Conservation (phyloP, 1,140 invertebrate species). For the Neodiprion pinetum region DNA sequence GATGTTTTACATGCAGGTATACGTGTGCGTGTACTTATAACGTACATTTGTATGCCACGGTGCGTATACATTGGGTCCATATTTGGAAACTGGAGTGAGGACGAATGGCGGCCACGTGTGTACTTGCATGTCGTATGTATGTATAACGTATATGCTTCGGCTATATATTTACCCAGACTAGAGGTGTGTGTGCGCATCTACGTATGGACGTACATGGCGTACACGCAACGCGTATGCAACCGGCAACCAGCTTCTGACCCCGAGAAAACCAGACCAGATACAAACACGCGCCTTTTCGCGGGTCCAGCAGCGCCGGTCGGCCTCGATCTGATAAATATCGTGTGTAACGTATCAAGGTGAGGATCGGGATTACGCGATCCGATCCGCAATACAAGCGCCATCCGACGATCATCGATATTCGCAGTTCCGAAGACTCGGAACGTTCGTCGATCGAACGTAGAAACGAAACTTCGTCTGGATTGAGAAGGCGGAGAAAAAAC, state of each 20-base stretch:
- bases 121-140: background rate
- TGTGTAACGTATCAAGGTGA: too few relatives aligned
- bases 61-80: background rate
- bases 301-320: background rate
- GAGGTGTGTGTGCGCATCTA: too few relatives aligned
- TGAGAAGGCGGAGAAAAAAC: too few relatives aligned
- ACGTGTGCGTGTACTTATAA: background rate
- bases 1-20: too few relatives aligned
- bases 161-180: background rate
- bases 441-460: too few relatives aligned
- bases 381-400: too few relatives aligned
- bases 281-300: background rate
- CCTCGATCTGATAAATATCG: slow-evolving; percentile 2
- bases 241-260: background rate
- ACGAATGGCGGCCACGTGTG: background rate
- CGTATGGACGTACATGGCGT: background rate
- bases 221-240: background rate
- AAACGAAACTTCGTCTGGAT: too few relatives aligned
- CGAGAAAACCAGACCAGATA: slow-evolving; percentile 4
- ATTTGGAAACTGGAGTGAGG: background rate
- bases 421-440: too few relatives aligned
- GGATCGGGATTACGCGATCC: too few relatives aligned
- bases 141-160: too few relatives aligned
- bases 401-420: too few relatives aligned
- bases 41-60: background rate